Percentiles rank a stretch among this genome's conserved stretches.
phyloP scores from a whole-genome alignment of 2,113 vertebrate species.

The Leuciscus idus region DNA sequence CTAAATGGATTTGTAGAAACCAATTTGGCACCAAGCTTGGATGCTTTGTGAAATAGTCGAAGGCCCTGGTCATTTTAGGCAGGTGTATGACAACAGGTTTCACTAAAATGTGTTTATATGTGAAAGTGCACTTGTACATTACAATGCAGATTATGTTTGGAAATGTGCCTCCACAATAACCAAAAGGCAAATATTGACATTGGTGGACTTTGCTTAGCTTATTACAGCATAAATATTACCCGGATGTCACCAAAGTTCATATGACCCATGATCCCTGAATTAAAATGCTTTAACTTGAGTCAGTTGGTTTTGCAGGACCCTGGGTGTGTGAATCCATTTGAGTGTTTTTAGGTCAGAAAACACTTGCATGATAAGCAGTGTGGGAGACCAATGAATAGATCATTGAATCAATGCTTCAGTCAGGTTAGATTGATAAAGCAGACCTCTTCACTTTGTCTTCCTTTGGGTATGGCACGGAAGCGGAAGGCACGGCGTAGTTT shows the following conservation, averaged over 20 bases:
- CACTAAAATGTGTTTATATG: background rate
- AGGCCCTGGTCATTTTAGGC: background rate
- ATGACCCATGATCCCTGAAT: background rate
- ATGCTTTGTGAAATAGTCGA: no score
- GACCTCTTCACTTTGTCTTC: background rate
- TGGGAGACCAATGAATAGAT: background rate
- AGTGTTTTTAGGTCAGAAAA: background rate
- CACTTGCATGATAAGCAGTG: no score
- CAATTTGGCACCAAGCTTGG: no score
- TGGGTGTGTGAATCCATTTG: background rate
- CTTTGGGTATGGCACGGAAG: conserved; percentile 7
- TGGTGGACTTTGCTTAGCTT: background rate
- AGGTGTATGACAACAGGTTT: background rate
- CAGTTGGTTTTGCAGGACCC: background rate
- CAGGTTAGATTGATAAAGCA: conserved; percentile 13
- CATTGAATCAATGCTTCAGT: conserved; percentile 1
- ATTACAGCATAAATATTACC: conserved; percentile 9
- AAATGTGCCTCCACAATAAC: background rate
- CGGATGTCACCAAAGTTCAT: background rate
- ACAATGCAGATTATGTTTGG: background rate
- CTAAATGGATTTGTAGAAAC: no score
- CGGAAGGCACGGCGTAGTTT: background rate
- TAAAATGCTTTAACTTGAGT: background rate
- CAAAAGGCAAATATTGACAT: conserved; percentile 4
- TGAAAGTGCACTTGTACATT: background rate